These are phyloP conservation scores for Lagopus leucura DNA, from an alignment of 2,113 vertebrate genomes.

Conservation along the genomic window DNA sequence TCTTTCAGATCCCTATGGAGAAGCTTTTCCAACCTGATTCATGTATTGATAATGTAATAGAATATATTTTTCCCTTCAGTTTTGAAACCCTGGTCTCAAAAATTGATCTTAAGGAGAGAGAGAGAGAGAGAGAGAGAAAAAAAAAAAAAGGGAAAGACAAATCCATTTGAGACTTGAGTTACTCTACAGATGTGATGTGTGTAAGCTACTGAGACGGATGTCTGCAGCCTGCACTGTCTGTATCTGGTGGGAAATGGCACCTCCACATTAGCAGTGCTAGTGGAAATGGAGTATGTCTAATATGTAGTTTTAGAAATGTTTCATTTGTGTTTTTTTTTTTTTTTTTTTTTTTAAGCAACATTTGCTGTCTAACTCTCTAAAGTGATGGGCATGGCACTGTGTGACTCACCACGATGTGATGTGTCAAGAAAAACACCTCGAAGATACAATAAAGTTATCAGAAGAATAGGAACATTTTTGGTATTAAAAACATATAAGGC, in stretches of 20 bases:
- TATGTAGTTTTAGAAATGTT: background rate
- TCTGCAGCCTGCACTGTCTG: background rate
- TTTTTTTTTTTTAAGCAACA: background rate
- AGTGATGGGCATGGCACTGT: background rate
- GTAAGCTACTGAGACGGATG: background rate
- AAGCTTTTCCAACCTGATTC: conserved; percentile 36
- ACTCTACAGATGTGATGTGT: background rate
- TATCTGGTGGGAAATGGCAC: background rate
- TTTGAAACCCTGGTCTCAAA: conserved; percentile 27
- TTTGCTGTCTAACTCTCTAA: background rate
- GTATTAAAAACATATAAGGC: background rate
- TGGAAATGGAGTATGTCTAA: background rate
- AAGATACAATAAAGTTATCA: background rate
- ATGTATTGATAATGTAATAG: conserved; percentile 36
- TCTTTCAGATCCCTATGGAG: conserved; percentile 41
- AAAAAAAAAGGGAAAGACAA: background rate
- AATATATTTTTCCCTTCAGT: conserved; percentile 13
- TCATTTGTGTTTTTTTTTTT: background rate
- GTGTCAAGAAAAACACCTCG: background rate
- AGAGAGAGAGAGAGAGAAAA: too few relatives aligned
- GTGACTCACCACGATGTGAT: background rate
- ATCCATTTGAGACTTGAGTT: background rate
- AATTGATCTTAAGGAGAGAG: background rate
- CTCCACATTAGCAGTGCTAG: background rate
- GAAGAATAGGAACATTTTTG: background rate